Evolutionary conservation across 2,113 vertebrate species (phyloP).

Genomic region (Tenrec ecaudatus): DNA sequence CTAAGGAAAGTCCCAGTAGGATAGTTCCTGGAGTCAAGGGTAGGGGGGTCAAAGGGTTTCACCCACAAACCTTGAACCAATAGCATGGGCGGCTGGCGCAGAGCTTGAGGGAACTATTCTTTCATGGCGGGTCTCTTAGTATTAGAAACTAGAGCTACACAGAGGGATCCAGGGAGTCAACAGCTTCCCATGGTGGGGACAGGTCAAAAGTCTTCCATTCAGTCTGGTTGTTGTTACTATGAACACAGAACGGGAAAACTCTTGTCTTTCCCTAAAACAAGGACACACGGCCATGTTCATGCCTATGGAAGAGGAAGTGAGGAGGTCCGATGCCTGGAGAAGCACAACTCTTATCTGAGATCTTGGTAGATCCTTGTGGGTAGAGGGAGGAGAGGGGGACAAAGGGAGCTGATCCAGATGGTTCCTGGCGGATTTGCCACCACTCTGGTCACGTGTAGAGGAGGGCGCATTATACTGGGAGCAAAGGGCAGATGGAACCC

Average conservation of each 20-base stretch:
- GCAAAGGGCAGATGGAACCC: conserved; percentile 7
- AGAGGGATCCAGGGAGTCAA: conserved; percentile 51
- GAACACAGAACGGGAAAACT: conserved; percentile 5
- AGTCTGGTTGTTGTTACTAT: not conserved
- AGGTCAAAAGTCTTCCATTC: conserved; percentile 46
- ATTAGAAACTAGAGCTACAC: conserved; percentile 81
- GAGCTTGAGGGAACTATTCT: conserved; percentile 68
- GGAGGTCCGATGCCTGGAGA: not conserved
- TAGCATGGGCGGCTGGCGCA: not conserved
- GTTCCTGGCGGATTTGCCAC: not conserved
- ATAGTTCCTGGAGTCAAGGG: conserved; percentile 77
- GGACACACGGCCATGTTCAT: not conserved
- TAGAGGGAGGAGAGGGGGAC: not conserved
- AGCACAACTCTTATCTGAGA: not conserved
- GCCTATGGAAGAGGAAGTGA: not conserved
- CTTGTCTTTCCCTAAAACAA: conserved; percentile 29
- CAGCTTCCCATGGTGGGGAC: not conserved
- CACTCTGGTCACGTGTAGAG: not conserved
- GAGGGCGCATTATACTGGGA: not conserved
- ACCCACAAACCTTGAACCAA: conserved; percentile 59
- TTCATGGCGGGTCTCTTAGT: conserved; percentile 57
- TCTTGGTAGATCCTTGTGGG: not conserved
- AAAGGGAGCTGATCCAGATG: not conserved
- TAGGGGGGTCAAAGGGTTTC: conserved; percentile 80
- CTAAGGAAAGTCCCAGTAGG: conserved; percentile 74